Conservation (phyloP, 2,888 invertebrate species). For the Sthenelais limicola region DNA sequence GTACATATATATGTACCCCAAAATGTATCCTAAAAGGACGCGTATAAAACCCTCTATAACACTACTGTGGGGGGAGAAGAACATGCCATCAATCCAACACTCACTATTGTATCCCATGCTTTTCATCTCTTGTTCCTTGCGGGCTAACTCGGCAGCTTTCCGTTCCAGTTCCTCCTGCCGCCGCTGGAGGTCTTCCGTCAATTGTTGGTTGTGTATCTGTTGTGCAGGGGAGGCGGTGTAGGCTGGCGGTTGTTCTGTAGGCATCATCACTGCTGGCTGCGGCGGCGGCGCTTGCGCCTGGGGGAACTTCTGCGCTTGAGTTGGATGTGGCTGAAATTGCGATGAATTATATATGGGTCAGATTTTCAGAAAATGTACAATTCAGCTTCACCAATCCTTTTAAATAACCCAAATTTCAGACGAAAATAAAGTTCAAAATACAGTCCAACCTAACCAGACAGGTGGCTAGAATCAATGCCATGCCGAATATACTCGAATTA, state of each 20-base stretch:
- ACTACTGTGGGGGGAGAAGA: neutral
- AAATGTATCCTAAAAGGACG: too few species aligned
- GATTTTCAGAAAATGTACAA: too few species aligned
- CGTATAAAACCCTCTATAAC: too few species aligned
- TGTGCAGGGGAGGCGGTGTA: conserved; percentile 77
- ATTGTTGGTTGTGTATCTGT: conserved; percentile 67
- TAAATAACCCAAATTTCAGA: too few species aligned
- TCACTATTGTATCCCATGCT: conserved; percentile 32
- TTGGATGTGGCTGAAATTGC: too few species aligned
- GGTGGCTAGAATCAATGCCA: too few species aligned
- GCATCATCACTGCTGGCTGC: conserved; percentile 88
- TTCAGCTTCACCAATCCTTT: too few species aligned
- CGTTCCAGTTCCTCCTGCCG: conserved; percentile 83
- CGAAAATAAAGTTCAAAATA: too few species aligned
- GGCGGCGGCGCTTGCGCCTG: conserved; percentile 64
- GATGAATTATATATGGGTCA: too few species aligned
- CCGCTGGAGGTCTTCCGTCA: conserved; percentile 72
- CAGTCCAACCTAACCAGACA: too few species aligned
- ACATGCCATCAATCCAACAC: neutral
- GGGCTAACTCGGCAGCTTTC: conserved; percentile 90
- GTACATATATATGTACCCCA: too few species aligned
- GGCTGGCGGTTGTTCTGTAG: conserved; percentile 75
- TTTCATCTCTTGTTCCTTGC: conserved; percentile 84
- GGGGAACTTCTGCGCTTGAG: conserved; percentile 18
- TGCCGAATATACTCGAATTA: too few species aligned